phyloP scores from a whole-genome alignment of 2,113 vertebrate genomes.

The Bettongia penicillata region DNA sequence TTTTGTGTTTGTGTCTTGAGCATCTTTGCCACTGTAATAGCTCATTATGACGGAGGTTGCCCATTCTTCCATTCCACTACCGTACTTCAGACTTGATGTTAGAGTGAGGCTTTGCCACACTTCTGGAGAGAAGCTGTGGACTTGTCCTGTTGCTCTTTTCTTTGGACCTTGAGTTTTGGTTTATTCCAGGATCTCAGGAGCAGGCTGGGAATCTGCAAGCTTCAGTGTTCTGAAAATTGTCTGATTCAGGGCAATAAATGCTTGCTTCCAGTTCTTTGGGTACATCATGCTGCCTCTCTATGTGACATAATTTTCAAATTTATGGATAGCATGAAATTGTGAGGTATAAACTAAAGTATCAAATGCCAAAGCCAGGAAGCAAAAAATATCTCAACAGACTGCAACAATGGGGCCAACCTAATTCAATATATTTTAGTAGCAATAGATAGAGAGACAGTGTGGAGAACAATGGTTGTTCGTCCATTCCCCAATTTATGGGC shows the following conservation, averaged over 20 bases:
- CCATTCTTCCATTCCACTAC: background rate
- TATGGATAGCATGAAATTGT: background rate
- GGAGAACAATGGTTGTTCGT: background rate
- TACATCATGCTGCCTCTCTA: background rate
- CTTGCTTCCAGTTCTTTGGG: background rate
- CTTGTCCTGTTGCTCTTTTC: background rate
- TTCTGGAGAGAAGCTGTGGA: background rate
- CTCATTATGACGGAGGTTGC: background rate
- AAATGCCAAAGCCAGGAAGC: background rate
- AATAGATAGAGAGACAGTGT: background rate
- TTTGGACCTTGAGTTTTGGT: background rate
- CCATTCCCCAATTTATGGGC: too few species aligned
- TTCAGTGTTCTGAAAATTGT: background rate
- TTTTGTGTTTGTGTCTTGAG: background rate
- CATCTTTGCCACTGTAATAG: background rate
- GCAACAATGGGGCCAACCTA: background rate
- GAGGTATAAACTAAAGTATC: background rate
- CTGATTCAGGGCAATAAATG: background rate
- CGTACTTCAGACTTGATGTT: background rate
- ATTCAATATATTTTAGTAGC: background rate
- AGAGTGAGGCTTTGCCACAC: background rate
- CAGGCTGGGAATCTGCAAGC: background rate
- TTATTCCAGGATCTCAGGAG: background rate
- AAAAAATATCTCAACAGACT: background rate
- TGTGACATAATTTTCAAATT: background rate